A percentile compares a stretch with the other conserved stretches of the same genome.
These are phyloP conservation scores for Gobionotothen gibberifrons DNA, from an alignment of 2,797 vertebrate genomes.

Conservation along the genomic window DNA sequence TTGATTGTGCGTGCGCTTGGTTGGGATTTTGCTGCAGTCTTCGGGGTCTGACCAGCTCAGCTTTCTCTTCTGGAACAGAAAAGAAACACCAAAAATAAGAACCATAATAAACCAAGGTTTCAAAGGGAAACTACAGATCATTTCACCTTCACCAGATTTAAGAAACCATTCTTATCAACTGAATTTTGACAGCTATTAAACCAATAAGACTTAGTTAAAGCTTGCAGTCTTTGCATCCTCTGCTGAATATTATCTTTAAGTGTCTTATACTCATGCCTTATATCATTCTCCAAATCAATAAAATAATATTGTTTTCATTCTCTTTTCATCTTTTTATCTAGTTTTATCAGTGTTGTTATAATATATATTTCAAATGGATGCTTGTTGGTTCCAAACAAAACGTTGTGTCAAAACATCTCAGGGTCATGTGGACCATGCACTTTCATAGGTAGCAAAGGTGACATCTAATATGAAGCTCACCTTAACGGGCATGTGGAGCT, in stretches of 20 bases:
- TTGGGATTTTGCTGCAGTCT: conserved; percentile 25
- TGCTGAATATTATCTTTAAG: neutral
- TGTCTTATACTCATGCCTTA: neutral
- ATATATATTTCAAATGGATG: neutral
- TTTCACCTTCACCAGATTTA: neutral
- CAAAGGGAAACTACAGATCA: neutral
- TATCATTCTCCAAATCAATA: neutral
- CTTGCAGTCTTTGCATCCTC: neutral
- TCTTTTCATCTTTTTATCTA: neutral
- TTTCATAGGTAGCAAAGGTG: neutral
- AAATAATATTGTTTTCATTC: neutral
- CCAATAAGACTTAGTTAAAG: neutral
- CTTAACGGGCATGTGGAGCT: conserved; percentile 75
- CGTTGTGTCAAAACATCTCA: neutral
- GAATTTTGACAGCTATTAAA: neutral
- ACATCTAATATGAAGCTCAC: conserved; percentile 40
- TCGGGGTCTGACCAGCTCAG: conserved; percentile 76
- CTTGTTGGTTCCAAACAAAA: neutral
- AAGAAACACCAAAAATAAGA: conserved; percentile 38
- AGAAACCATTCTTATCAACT: neutral
- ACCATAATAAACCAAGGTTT: conserved; percentile 12
- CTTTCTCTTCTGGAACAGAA: conserved; percentile 78
- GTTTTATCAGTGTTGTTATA: neutral
- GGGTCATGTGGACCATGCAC: neutral
- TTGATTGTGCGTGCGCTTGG: conserved; percentile 49